Evolutionary conservation across 2,113 vertebrate genomes (phyloP).

Genomic region (Myodes glareolus): DNA sequence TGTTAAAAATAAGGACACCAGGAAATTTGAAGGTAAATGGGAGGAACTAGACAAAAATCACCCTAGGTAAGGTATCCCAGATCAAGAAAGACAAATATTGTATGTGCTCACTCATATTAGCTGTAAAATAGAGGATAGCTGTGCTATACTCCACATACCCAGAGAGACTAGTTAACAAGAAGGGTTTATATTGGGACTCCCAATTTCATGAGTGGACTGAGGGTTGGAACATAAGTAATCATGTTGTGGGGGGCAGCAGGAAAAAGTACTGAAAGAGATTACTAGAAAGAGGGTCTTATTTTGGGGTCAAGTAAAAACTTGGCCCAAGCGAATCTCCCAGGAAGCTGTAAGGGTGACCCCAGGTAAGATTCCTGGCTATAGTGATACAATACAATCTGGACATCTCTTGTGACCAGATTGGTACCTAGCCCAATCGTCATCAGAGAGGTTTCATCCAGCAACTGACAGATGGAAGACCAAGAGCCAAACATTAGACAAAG

Average conservation of each 20-base stretch:
- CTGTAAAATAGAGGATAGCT: neutral
- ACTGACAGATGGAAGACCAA: neutral
- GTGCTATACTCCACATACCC: neutral
- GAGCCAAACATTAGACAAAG: neutral
- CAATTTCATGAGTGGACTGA: neutral
- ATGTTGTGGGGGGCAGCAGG: neutral
- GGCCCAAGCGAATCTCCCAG: neutral
- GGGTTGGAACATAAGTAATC: too few relatives aligned
- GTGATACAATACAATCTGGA: neutral
- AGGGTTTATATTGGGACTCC: neutral
- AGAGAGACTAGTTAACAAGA: neutral
- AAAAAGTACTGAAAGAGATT: neutral
- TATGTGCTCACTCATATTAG: neutral
- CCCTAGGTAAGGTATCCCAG: neutral
- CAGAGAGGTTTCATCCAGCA: neutral
- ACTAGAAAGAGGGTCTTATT: neutral
- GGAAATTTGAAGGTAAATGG: too few relatives aligned
- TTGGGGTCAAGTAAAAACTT: neutral
- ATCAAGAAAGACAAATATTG: neutral
- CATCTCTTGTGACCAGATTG: neutral
- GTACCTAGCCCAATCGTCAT: neutral
- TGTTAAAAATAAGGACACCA: neutral
- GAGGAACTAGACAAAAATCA: neutral
- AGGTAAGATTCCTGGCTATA: neutral
- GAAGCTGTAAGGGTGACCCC: neutral